Percentiles rank a stretch among this genome's conserved stretches.
phyloP scores from a whole-genome alignment of 2,113 vertebrate genomes.

The Naja naja region DNA sequence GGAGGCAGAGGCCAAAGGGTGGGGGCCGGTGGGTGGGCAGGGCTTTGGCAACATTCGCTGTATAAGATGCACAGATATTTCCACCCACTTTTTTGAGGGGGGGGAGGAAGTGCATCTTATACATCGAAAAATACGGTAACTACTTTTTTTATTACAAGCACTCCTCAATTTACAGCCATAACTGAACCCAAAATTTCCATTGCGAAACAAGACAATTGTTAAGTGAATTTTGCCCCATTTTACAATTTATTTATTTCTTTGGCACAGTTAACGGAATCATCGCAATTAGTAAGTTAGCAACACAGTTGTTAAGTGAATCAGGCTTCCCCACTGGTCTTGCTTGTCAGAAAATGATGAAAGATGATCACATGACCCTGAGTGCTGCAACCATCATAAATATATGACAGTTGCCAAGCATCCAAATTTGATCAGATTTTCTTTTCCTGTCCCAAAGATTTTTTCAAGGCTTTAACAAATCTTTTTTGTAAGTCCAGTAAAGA shows the following conservation, averaged over 20 bases:
- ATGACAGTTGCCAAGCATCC: no score
- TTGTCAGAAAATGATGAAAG: not conserved
- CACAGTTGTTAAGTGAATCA: not conserved
- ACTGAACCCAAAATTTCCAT: not conserved
- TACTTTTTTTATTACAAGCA: not conserved
- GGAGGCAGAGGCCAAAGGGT: no score
- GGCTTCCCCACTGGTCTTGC: not conserved
- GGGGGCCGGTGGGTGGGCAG: no score
- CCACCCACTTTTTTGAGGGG: no score
- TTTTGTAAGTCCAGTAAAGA: no score
- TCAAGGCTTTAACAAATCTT: no score
- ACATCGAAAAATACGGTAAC: not conserved
- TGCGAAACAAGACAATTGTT: not conserved
- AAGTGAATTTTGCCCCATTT: not conserved
- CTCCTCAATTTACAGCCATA: not conserved
- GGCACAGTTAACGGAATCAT: not conserved
- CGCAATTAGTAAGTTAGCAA: not conserved
- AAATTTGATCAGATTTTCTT: no score
- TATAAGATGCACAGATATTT: no score
- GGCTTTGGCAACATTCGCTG: no score
- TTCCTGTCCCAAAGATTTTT: no score
- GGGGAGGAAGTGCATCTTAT: no score
- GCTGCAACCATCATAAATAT: not conserved
- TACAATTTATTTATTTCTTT: not conserved
- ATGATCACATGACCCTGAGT: not conserved